Evolutionary conservation across 2,113 vertebrate species (phyloP).

Genomic region (Prochilodus magdalenae): DNA sequence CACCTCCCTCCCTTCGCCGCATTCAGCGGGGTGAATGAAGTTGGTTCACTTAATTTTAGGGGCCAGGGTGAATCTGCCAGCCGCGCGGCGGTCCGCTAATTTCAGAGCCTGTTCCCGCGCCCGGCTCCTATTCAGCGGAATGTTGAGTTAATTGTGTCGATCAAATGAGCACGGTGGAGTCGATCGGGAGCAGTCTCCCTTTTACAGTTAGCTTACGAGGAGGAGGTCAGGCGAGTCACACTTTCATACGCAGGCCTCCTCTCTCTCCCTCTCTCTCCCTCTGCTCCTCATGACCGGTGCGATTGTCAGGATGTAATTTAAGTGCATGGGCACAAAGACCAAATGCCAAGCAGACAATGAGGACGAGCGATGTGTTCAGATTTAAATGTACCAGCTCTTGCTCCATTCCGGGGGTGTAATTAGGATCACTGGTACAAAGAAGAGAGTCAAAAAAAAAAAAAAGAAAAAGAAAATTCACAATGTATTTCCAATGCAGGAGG

Average conservation of each 20-base stretch:
- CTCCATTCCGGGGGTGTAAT: constrained; percentile 77
- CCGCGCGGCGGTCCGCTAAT: constrained; percentile 76
- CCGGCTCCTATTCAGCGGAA: constrained; percentile 80
- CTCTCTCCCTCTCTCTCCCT: constrained; percentile 64
- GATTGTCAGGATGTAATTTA: constrained; percentile 86
- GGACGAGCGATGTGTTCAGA: constrained; percentile 75
- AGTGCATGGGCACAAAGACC: constrained; percentile 82
- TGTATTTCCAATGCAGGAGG: constrained; percentile 38
- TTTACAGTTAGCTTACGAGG: constrained; percentile 65
- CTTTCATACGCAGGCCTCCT: constrained; percentile 37
- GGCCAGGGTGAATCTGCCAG: constrained; percentile 80
- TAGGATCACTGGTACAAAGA: constrained; percentile 80
- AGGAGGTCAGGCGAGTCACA: constrained; percentile 23
- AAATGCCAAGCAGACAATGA: constrained; percentile 82
- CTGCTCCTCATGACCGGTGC: constrained; percentile 73
- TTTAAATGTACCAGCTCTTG: constrained; percentile 77
- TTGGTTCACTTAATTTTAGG: constrained; percentile 96
- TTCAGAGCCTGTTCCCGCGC: constrained; percentile 75
- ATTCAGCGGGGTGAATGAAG: constrained; percentile 88
- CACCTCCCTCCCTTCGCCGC: constrained; percentile 71
- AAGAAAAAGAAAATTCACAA: constrained; percentile 48
- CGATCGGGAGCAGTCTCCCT: constrained; percentile 76
- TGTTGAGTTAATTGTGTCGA: constrained; percentile 82
- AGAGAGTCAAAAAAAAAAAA: constrained; percentile 68
- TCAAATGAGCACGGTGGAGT: constrained; percentile 76